Base-by-base conservation (phyloP, 2,797 vertebrate genomes). In the Manis crassicaudata region DNA sequence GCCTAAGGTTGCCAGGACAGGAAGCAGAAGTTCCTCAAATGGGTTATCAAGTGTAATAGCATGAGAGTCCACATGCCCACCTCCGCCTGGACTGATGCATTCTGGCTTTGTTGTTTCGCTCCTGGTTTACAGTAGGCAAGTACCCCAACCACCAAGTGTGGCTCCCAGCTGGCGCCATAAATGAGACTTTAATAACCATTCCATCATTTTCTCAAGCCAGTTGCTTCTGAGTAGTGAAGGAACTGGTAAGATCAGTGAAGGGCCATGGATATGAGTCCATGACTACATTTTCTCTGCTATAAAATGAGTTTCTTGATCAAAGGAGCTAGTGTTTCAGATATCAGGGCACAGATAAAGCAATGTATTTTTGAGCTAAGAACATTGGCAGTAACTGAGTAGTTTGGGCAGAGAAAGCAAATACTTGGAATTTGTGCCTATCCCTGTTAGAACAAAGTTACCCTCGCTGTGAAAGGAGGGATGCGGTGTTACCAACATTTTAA, bases 291-390 rank as follows among this genome's bases (percentile, higher is more conserved):
- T 7, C 67, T 60, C 81, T 58, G 9, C 37, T 65, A n/a, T 29
- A 32, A 50, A 70, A 65, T 56, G n/a, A 46, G 7, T 40, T 77
- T 18, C 25, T 72, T 0, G 0, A 20, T 50, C 40, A 82, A 62
- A 67, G 40, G 17, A 82, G 68, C 81, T 40, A 7, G 29, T 60
- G 32, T 35, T 23, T 86, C 58, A 14, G 62, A 37, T 14, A 35
- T 29, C 25, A 17, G 4, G 3, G 32, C 25, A 23, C 60, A 18
- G 29, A 40, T 18, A 86, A 72, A 43, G 13, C 40, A n/a, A 54
- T 56, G 56, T 88, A 32, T 52, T 54, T 90, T 32, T 91, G 52
- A 65, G 80, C 23, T n/a, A 75, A 27, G 56, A 68, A 37, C 9
- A 2, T 21, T 50, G 50, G 11, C n/a, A 52, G 27, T 52, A n/a